Percentiles rank a stretch among this genome's conserved stretches.
These are phyloP conservation scores for Catharus fuscescens DNA, from an alignment of 2,113 vertebrate species.

Conservation along the genomic window DNA sequence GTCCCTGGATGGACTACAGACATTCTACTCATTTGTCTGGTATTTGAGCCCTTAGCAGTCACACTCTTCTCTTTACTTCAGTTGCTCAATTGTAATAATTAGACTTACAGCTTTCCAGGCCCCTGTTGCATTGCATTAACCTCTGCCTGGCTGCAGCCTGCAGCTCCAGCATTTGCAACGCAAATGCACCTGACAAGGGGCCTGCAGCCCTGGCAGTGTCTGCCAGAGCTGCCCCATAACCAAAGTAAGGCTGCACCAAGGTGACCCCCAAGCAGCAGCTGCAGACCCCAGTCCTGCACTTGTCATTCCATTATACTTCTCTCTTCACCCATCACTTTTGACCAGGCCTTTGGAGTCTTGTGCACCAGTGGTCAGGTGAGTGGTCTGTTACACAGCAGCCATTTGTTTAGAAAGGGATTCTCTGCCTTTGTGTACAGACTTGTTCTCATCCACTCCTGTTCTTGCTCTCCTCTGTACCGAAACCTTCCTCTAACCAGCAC, in stretches of 20 bases:
- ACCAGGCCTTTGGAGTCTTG: background rate
- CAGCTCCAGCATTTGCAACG: constrained; percentile 45
- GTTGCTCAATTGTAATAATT: constrained; percentile 40
- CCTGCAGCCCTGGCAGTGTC: background rate
- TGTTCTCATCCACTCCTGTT: background rate
- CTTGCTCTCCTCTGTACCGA: background rate
- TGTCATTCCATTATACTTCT: background rate
- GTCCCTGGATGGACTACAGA: background rate
- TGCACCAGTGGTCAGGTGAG: background rate
- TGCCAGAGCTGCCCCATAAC: background rate
- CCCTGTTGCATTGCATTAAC: constrained; percentile 57
- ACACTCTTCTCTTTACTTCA: background rate
- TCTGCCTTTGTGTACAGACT: background rate
- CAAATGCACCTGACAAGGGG: background rate
- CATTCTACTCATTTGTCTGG: background rate
- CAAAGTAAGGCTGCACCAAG: background rate
- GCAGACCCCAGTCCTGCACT: background rate
- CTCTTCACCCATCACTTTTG: background rate
- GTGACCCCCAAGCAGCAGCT: background rate
- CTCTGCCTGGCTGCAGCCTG: background rate
- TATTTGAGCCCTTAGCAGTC: background rate
- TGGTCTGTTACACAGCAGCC: background rate
- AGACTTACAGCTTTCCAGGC: constrained; percentile 43
- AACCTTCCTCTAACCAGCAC: background rate
- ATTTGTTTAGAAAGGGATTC: background rate